Conservation (phyloP, 1,140 invertebrate species). For the Ceratina japonica region DNA sequence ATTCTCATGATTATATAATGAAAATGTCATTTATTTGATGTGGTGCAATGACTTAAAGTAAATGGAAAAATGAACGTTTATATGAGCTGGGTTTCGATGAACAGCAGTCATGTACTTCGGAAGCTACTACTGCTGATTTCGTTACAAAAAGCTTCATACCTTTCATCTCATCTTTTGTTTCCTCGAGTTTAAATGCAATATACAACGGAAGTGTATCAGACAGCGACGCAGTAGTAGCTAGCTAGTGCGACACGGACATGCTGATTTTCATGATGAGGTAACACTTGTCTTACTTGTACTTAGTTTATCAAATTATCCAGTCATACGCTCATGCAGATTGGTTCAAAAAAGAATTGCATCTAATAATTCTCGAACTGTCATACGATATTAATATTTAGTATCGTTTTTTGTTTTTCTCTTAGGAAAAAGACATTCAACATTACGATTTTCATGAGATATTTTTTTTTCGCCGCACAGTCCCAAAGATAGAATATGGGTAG, state of each 20-base stretch:
- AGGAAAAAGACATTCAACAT: conserved; percentile 73
- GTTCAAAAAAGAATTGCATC: conserved; percentile 56
- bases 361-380: conserved; percentile 48
- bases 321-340: conserved; percentile 76
- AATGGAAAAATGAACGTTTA: conserved; percentile 80
- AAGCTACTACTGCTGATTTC: conserved; percentile 68
- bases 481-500: conserved; percentile 64
- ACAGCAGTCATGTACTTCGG: conserved; percentile 68
- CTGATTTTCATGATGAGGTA: conserved; percentile 80
- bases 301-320: conserved; percentile 81
- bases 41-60: conserved; percentile 81
- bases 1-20: conserved; percentile 75
- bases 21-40: conserved; percentile 82
- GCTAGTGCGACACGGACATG: conserved; percentile 64
- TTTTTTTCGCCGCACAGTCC: conserved; percentile 74
- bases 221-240: conserved; percentile 67
- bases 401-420: conserved; percentile 46
- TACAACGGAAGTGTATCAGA: conserved; percentile 73
- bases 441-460: conserved; percentile 66
- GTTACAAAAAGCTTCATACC: conserved; percentile 59
- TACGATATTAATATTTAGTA: conserved; percentile 66
- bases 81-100: conserved; percentile 79
- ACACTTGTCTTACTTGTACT: conserved; percentile 81
- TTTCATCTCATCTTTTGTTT: conserved; percentile 21
- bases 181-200: conserved; percentile 74